Evolutionary conservation across 2,113 vertebrate species (phyloP).

Genomic region (Talpa occidentalis): DNA sequence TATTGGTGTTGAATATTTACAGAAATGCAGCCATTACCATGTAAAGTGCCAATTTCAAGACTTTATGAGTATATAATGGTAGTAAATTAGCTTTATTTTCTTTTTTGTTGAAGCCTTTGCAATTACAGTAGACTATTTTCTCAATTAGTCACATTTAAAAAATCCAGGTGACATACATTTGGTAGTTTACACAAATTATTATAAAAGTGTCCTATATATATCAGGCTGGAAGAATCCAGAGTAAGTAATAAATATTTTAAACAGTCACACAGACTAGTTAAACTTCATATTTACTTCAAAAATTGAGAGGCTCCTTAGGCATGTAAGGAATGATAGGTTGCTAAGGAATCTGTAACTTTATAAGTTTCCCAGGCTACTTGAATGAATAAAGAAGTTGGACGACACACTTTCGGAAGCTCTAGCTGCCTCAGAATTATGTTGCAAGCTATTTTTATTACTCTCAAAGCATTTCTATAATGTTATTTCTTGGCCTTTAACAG

Average conservation of each 20-base stretch:
- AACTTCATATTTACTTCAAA: background rate
- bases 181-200: background rate
- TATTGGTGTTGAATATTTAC: background rate
- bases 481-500: conserved; percentile 57
- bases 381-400: background rate
- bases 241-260: conserved; percentile 38
- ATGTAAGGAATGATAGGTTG: background rate
- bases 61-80: background rate
- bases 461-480: conserved; percentile 62
- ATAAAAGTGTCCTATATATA: background rate
- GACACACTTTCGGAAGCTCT: background rate
- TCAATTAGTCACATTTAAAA: background rate
- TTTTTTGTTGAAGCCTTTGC: background rate
- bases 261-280: background rate
- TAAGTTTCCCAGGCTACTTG: background rate
- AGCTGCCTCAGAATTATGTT: conserved; percentile 4
- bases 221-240: background rate
- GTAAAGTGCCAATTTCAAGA: conserved; percentile 25
- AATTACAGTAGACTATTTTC: background rate
- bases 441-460: conserved; percentile 51
- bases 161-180: background rate
- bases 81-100: background rate
- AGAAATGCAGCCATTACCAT: background rate
- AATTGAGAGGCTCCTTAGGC: background rate
- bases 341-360: background rate